Evolutionary conservation across 2,888 invertebrate species (phyloP), one percentile per base, ranked within the genome.

Genomic region (Selenia dentaria): DNA sequence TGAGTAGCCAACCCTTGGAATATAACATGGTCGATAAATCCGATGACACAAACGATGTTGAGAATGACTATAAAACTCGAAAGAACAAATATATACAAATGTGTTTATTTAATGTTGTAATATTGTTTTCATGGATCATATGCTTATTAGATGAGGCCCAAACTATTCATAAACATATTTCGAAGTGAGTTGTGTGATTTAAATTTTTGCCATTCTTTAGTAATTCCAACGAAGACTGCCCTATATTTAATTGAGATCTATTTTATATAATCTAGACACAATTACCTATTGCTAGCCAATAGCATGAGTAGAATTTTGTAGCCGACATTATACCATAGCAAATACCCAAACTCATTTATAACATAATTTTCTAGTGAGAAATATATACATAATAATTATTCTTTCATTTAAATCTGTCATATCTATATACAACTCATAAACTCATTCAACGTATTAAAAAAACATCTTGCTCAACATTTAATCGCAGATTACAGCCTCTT

Each of bases 171-270:
- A 73, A 66, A 76, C 65, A 66, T 67, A 61, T 72, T 77, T 75
- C 74, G 37, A 73, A 63, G 65, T 67, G 68, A 73, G 64, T 80
- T 79, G 74, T 72, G 80, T 79, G 74, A 64, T 72, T 83, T 83
- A 74, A 68, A 47, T 20, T 64, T 79, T 84, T 85, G 70, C 79
- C 73, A 73, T 74, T 83, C 76, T 83, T 81, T 84, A 83, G 85
- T 85, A 83, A 85, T 80, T 87, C 87, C 88, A 88, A 86, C 83
- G 74, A 89, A 89, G 89, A 89, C 89, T 90, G 89, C 86, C 89
- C 87, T 89, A 88, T 84, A 85, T 81, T 86, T 88, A 88, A 87
- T 86, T 86, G 84, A 87, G 74, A 86, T 85, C 83, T 89, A 88
- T 89, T 89, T 89, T 89, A 83, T 88, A 87, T 86, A 85, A 83